These are phyloP conservation scores for Hyposoter didymator DNA, from an alignment of 2,888 invertebrate species.

Conservation along the genomic window DNA sequence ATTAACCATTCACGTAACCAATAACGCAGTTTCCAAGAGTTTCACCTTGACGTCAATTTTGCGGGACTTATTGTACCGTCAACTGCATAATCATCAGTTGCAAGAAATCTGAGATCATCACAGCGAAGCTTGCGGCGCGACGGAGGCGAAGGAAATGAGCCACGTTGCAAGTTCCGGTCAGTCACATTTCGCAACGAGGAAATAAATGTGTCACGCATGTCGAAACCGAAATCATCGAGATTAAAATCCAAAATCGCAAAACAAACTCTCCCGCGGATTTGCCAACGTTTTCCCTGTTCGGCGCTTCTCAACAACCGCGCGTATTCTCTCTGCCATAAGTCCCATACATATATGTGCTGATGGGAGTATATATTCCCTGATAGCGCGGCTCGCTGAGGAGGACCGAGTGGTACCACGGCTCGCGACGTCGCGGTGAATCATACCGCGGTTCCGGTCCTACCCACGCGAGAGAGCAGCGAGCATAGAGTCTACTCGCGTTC, in stretches of 20 bases:
- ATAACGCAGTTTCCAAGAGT: neutral
- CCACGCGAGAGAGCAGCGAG: constrained; percentile 76
- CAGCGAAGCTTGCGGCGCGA: neutral
- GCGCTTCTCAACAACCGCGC: neutral
- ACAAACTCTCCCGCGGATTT: neutral
- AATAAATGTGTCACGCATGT: neutral
- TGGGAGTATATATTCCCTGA: constrained; percentile 29
- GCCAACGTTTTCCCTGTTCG: neutral
- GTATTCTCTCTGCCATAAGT: neutral
- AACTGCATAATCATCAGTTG: neutral
- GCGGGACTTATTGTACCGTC: neutral
- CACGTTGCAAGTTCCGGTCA: neutral
- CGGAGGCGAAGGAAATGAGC: neutral
- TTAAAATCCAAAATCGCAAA: too few relatives aligned
- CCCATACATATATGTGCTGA: neutral
- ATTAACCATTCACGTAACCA: neutral
- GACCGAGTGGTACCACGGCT: constrained; percentile 55
- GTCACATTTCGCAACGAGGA: neutral
- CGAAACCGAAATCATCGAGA: neutral
- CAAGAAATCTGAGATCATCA: constrained; percentile 12
- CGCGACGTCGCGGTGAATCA: constrained; percentile 80
- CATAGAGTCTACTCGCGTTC: constrained; percentile 57
- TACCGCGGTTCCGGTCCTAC: constrained; percentile 83
- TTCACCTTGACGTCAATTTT: constrained; percentile 6
- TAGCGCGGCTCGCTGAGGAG: constrained; percentile 33